Evolutionary conservation across 2,113 vertebrate genomes (phyloP).

Genomic region (Halcyon malimbica): DNA sequence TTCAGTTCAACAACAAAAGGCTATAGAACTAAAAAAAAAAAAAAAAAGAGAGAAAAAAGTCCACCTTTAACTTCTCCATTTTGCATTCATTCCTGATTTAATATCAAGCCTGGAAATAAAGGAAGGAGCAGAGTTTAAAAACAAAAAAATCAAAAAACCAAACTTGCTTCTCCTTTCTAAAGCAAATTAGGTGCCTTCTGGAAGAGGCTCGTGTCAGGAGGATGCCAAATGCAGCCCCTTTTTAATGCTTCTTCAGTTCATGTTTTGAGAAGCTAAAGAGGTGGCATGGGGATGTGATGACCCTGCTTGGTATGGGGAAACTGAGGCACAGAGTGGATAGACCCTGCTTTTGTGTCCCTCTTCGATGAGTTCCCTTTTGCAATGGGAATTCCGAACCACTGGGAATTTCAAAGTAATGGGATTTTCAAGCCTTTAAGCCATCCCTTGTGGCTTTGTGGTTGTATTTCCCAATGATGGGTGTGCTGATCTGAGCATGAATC

Average conservation of each 20-base stretch:
- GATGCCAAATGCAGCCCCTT: background rate
- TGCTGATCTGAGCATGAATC: background rate
- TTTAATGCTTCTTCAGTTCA: background rate
- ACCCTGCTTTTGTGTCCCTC: too few relatives aligned
- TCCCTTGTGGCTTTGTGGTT: background rate
- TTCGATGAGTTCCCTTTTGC: background rate
- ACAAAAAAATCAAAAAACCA: background rate
- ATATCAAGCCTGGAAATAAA: conserved; percentile 55
- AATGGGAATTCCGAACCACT: too few relatives aligned
- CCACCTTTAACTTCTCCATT: conserved; percentile 22
- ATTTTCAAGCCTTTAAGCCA: background rate
- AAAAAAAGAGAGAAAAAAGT: background rate
- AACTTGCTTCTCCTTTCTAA: conserved; percentile 9
- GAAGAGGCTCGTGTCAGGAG: background rate
- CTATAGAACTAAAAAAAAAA: background rate
- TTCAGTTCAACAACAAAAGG: background rate
- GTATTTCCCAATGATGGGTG: fast-evolving
- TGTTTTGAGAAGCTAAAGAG: background rate
- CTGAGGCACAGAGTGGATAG: background rate
- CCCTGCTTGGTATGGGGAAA: background rate
- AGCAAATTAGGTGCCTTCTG: background rate
- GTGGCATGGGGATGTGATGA: fast-evolving
- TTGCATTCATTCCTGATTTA: conserved; percentile 62
- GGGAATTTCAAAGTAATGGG: background rate
- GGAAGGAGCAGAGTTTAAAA: background rate